Conservation (phyloP, 2,113 vertebrate species). For the Ondatra zibethicus region DNA sequence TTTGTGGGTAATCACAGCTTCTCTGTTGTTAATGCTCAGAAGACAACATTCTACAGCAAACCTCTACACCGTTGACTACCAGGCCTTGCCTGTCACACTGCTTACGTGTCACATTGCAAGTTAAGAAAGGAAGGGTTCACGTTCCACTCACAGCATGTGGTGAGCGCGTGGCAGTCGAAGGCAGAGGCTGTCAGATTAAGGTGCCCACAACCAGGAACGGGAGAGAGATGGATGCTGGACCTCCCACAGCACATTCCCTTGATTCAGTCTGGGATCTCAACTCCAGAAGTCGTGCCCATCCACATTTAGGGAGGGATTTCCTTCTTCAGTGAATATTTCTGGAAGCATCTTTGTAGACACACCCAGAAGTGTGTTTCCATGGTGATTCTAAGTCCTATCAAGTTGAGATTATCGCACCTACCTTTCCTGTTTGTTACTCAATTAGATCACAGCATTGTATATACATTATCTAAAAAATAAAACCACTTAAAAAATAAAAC, state of each 20-base stretch:
- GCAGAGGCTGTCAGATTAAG: not conserved
- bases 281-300: not conserved
- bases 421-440: not conserved
- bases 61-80: not conserved
- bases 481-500: not conserved
- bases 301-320: not conserved
- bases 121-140: not conserved
- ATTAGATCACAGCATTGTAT: not conserved
- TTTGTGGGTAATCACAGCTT: not conserved
- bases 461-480: not conserved
- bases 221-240: too few species aligned
- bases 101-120: not conserved
- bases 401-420: not conserved
- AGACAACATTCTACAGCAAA: not conserved
- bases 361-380: not conserved
- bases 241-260: not conserved
- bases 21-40: not conserved
- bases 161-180: too few species aligned
- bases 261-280: not conserved
- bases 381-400: not conserved
- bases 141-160: too few species aligned
- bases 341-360: not conserved
- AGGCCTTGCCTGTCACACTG: not conserved
- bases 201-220: not conserved
- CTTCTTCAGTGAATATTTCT: not conserved